These are phyloP conservation scores for Pseudomyrmex gracilis DNA, from an alignment of 1,140 invertebrate species.

Conservation along the genomic window DNA sequence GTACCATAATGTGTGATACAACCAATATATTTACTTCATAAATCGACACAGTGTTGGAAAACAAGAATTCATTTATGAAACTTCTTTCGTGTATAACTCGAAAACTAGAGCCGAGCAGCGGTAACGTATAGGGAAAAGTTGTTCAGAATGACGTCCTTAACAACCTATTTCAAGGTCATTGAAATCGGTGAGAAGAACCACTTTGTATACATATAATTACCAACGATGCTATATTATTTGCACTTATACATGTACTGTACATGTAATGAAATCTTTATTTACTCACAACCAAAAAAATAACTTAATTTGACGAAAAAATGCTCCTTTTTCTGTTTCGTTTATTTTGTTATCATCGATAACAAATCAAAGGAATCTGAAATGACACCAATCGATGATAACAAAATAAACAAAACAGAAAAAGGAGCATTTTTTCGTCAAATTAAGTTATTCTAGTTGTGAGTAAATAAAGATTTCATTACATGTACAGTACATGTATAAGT, in stretches of 20 bases:
- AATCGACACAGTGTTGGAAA: too few species aligned
- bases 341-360: conserved; percentile 76
- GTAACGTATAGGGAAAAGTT: too few species aligned
- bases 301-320: conserved; percentile 74
- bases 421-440: conserved; percentile 74
- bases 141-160: too few species aligned
- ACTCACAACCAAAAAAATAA: conserved; percentile 79
- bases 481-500: background rate
- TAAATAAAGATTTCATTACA: conserved; percentile 39
- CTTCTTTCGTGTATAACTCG: too few species aligned
- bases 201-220: too few species aligned
- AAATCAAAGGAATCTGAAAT: conserved; percentile 76
- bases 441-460: conserved; percentile 77
- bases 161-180: too few species aligned
- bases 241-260: background rate
- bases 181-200: too few species aligned
- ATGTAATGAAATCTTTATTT: background rate
- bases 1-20: too few species aligned
- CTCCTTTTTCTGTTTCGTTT: conserved; percentile 66
- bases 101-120: too few species aligned
- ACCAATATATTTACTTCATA: too few species aligned
- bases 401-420: conserved; percentile 73
- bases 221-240: too few species aligned
- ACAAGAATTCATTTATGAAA: too few species aligned
- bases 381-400: conserved; percentile 66